Evolutionary conservation across 1,140 invertebrate genomes (phyloP), one percentile per base, ranked within the genome.

Genomic region (Andricus grossulariae): DNA sequence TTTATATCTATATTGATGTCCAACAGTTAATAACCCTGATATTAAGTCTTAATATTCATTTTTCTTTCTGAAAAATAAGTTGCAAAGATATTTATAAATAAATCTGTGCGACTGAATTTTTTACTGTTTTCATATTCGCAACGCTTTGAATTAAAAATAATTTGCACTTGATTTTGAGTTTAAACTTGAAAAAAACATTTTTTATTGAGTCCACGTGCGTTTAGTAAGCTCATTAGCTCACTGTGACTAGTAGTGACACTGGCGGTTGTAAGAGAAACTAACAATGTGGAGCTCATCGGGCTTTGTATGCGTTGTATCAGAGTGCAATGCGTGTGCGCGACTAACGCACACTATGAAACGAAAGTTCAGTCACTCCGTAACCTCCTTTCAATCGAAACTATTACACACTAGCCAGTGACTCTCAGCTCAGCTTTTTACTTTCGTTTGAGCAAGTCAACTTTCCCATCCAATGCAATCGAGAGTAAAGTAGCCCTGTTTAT

Each of bases 311-410:
- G 16, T 39, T 16, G 12, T 39, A 16, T 60, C 21, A 25, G 18
- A 45, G 73, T 50, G 74, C 79, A 78, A 82, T 79, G 74, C 78
- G 84, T 66, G 71, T 74, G 74, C 66, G 79, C 79, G 77, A 77
- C 73, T 80, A 76, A 81, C 85, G 81, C 83, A 85, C 86, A 87
- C 88, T 72, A 84, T 60, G 60, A 84, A 86, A 81, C 80, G 83
- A 91, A 89, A 91, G 90, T 92, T 92, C 90, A 92, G 85, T 92
- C 90, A 92, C 90, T 91, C 86, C 86, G 88, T 91, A 91, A 91
- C 90, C 90, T 92, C 90, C 90, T 92, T 92, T 91, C 90, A 86
- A 91, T 92, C 90, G 90, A 91, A 91, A 91, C 90, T 91, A 91
- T 91, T 91, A 91, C 90, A 91, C 89, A 90, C 88, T 90, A 89